Evolutionary conservation across 1,140 invertebrate genomes (phyloP), one percentile per base, ranked within the genome.

Genomic region (Procambarus clarkii): DNA sequence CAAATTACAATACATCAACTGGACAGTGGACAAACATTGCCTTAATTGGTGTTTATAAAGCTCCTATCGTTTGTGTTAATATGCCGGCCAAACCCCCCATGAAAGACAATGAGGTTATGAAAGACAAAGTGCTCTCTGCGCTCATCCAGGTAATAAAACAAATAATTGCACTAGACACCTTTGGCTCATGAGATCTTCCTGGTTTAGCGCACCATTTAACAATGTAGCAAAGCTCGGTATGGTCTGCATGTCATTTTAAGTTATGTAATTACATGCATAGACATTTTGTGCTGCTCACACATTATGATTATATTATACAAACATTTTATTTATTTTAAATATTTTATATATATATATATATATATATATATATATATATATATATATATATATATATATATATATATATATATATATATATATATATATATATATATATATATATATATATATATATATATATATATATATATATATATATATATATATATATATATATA

Each of bases 91-190:
- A 44, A 85, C 89, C 89, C 88, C 89, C 89, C 83, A 91, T 91
- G 89, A 91, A 91, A 91, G 89, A 91, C 89, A 85, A 82, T 91
- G 89, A 91, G 89, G 89, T 91, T 91, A 91, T 91, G 89, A 91
- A 91, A 91, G 89, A 91, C 89, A 64, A 91, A 91, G 89, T 91
- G 89, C 89, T 91, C 89, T 91, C 83, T 80, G 71, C 76, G 50
- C 74, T 86, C 89, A 85, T 74, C 81, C 89, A 80, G 81, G 45
- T 34, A 91, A 80, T 76, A 86, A 76, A 83, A 34, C 34, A 34
- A 60, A 58, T 71, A 84, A 69, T 58, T 76, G 11, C 48, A 76
- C 80, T 46, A 77, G 11, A 87, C 44, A 78, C 46, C 85, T 78
- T 78, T 79, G 74, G 74, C 64, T 85, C 76, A 78, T 48, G 76